phyloP scores from a whole-genome alignment of 2,888 invertebrate genomes.

The Phalera bucephala region DNA sequence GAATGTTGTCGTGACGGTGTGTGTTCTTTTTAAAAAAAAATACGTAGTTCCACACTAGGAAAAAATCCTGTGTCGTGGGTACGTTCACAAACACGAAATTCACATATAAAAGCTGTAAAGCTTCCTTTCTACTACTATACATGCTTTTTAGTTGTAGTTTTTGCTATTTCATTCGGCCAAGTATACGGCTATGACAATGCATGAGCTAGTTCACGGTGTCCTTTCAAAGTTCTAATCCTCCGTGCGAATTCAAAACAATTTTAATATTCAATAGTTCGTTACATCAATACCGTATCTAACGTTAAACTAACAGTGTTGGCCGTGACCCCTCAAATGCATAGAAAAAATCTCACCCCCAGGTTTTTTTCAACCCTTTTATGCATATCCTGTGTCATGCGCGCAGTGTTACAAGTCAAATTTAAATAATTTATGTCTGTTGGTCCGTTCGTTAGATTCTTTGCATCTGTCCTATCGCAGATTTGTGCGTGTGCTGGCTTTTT shows the following conservation, averaged over 20 bases:
- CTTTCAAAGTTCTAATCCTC: not conserved
- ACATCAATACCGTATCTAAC: slow-evolving; percentile 60
- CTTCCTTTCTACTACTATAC: no score
- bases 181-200: no score
- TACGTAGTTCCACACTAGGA: no score
- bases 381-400: slow-evolving; percentile 77
- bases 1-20: no score
- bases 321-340: slow-evolving; percentile 56
- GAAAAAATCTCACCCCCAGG: slow-evolving; percentile 71
- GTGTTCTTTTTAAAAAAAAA: no score
- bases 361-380: slow-evolving; percentile 79
- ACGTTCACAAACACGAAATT: no score
- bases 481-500: slow-evolving; percentile 32
- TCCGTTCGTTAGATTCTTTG: slow-evolving; percentile 63
- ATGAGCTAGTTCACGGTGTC: no score
- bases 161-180: no score
- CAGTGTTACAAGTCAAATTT: slow-evolving; percentile 81
- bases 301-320: slow-evolving; percentile 48
- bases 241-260: slow-evolving; percentile 59
- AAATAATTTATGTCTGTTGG: slow-evolving; percentile 77
- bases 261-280: slow-evolving; percentile 68
- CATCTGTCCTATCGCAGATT: slow-evolving; percentile 57
- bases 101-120: no score
- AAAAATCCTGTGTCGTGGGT: no score
- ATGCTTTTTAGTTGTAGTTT: no score